These are phyloP conservation scores for Galbula dea DNA, from an alignment of 2,113 vertebrate genomes.

Conservation along the genomic window DNA sequence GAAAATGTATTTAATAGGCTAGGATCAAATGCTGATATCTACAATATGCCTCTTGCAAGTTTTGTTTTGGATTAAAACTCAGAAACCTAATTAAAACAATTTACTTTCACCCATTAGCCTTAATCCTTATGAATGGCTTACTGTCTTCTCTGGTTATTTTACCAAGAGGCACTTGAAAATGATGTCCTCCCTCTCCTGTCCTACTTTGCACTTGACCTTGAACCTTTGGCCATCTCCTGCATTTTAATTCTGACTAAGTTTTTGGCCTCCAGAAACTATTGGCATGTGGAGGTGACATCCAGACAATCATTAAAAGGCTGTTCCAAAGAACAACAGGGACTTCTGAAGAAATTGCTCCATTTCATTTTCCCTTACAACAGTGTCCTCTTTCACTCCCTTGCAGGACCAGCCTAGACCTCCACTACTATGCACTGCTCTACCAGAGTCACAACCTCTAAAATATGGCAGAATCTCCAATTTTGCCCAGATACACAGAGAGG, in stretches of 20 bases:
- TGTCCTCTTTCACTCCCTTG: neutral
- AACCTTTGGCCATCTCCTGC: slow-evolving; percentile 49
- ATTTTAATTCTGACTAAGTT: slow-evolving; percentile 37
- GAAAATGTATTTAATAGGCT: slow-evolving; percentile 46
- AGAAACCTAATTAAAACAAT: slow-evolving; percentile 72
- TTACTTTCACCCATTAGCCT: slow-evolving; percentile 64
- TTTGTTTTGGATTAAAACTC: slow-evolving; percentile 70
- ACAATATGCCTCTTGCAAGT: slow-evolving; percentile 32
- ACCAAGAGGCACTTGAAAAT: slow-evolving; percentile 62
- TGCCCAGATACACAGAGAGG: neutral
- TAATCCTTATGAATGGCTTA: slow-evolving; percentile 69
- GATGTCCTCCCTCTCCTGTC: slow-evolving; percentile 59
- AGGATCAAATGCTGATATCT: slow-evolving; percentile 52
- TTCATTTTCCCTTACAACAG: neutral
- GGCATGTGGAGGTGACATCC: neutral
- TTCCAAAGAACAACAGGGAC: neutral
- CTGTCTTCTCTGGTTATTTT: slow-evolving; percentile 68
- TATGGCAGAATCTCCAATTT: neutral
- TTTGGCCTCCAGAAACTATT: neutral
- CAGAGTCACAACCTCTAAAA: neutral
- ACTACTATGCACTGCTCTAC: neutral
- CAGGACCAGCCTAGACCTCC: neutral
- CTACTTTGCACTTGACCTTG: slow-evolving; percentile 63
- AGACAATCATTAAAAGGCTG: neutral
- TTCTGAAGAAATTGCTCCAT: neutral